Base-by-base conservation (phyloP, 2,113 vertebrate species). In the Hemichromis elongatus region DNA sequence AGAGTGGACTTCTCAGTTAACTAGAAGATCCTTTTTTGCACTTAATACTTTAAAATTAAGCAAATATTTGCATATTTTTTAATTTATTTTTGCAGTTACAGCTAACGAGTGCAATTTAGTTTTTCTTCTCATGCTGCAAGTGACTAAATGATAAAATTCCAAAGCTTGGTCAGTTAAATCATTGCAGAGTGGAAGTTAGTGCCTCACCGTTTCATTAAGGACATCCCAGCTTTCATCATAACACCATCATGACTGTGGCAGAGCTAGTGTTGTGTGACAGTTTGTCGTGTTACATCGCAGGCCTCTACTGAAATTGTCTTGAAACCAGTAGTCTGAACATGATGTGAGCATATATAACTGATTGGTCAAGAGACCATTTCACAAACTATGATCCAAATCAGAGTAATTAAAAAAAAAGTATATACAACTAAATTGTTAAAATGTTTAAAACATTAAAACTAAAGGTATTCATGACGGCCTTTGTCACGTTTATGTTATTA, bases 21-120 rank as follows among this genome's bases (percentile, higher is more conserved):
- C 24, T 73, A 12, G 2, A 73, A 73, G 42, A 50, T 47, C 3
- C 14, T 47, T 47, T 26, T 7, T 50, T 30, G 42, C 68, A 47
- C 24, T 47, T 73, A 28, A 30, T 73, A 50, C 24, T 50, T 73
- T 30, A 16, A 73, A 73, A 73, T 28, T 50, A 53, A 30, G 6
- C 1, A 1, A 73, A 28, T 47, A 50, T 26, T 70, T 70, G n/a
- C 37, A 45, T 42, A 1, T 24, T 16, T 45, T 4, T 0, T 2
- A 19, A 73, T 10, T 9, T 24, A 28, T 45, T 45, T 68, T 68
- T 68, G 28, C 5, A 73, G 3, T 73, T 47, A 47, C 24, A 24
- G 40, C 66, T 47, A 47, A 42, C 13, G 24, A 73, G 5, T 47
- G 37, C 42, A 28, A 47, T 73, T 47, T 0, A 47, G n/a, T 47